phyloP scores from a whole-genome alignment of 2,888 invertebrate genomes.

The Panzeria rudis region DNA sequence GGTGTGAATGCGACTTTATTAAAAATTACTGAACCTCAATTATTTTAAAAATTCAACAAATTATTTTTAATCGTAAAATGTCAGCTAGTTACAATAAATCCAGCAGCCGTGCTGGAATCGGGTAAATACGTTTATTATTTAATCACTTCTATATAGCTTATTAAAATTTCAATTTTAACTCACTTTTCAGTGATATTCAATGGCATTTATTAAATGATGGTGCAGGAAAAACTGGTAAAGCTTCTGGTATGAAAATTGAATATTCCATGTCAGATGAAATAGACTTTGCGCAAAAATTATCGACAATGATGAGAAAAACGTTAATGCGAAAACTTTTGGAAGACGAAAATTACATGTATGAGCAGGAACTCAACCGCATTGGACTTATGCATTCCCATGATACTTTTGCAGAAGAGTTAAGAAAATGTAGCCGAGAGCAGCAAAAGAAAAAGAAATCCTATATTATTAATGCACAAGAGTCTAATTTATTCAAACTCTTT shows the following conservation, averaged over 20 bases:
- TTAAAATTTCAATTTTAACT: not conserved
- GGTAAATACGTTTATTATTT: slow-evolving; percentile 4
- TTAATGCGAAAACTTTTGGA: slow-evolving; percentile 15
- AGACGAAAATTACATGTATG: not conserved
- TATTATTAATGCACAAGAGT: not conserved
- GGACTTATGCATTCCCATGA: slow-evolving; percentile 28
- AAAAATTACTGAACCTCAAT: no score
- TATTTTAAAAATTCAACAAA: no score
- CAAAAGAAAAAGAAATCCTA: not conserved
- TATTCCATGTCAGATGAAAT: slow-evolving; percentile 56
- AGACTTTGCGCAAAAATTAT: slow-evolving; percentile 38
- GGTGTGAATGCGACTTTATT: no score
- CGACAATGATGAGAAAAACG: slow-evolving; percentile 15
- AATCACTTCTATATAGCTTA: no score
- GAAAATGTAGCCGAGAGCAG: not conserved
- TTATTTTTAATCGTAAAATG: no score
- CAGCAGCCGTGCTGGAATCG: not conserved
- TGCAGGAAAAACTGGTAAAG: not conserved
- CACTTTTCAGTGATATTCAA: slow-evolving; percentile 23
- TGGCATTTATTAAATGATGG: slow-evolving; percentile 7
- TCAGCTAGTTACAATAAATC: no score
- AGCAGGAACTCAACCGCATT: slow-evolving; percentile 17
- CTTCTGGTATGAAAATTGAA: slow-evolving; percentile 55
- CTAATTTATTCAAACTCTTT: slow-evolving; percentile 14
- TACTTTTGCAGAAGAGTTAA: slow-evolving; percentile 2